Conservation (phyloP, 1,140 invertebrate species). For the Anastrepha obliqua region DNA sequence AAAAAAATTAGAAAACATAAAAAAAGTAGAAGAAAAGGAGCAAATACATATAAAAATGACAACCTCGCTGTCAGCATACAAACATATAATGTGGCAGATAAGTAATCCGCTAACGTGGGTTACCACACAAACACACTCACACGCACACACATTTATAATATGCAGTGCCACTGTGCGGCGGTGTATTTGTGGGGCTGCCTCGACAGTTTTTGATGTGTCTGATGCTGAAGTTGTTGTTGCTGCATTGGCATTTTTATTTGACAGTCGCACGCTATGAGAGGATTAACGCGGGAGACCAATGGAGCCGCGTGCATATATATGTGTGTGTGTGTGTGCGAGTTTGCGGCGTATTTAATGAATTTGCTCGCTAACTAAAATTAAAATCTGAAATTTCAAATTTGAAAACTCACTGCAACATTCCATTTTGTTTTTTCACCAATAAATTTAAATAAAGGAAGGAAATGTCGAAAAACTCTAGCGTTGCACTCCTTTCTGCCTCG, state of each 20-base stretch:
- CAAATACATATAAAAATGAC: constrained; percentile 2
- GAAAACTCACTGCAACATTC: neutral
- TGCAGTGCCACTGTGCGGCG: neutral
- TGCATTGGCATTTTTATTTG: constrained; percentile 51
- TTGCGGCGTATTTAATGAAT: constrained; percentile 10
- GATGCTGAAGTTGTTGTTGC: neutral
- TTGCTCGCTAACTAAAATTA: constrained; percentile 39
- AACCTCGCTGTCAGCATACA: constrained; percentile 22
- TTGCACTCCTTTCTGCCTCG: neutral
- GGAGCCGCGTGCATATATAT: no score
- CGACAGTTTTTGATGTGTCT: constrained; percentile 14
- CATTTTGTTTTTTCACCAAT: neutral
- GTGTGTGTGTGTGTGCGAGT: neutral
- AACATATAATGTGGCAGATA: constrained; percentile 38
- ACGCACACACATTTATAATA: neutral
- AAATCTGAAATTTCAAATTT: constrained; percentile 49
- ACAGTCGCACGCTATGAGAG: constrained; percentile 32
- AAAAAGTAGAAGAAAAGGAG: neutral
- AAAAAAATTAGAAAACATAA: neutral
- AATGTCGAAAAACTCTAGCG: constrained; percentile 26
- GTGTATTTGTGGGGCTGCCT: neutral
- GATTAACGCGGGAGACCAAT: neutral
- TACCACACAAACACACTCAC: neutral
- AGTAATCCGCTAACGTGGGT: constrained; percentile 47
- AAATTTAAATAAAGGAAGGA: constrained; percentile 51